These are phyloP conservation scores for Apodemus agrarius DNA, from an alignment of 2,797 vertebrate genomes.

Conservation along the genomic window DNA sequence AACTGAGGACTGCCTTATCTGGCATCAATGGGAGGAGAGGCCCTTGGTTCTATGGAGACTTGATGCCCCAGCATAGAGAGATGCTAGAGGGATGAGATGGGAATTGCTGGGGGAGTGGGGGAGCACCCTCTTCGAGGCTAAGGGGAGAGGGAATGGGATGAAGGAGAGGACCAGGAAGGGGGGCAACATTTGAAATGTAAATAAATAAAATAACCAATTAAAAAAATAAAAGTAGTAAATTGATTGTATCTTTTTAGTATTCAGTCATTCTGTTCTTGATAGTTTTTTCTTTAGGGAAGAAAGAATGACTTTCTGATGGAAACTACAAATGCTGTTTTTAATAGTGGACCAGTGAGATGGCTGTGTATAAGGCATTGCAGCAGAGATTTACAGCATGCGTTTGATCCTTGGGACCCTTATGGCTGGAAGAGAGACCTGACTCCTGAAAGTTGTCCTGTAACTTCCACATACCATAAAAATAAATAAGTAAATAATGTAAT, in stretches of 20 bases:
- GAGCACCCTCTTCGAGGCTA: not conserved
- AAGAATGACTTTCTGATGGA: not conserved
- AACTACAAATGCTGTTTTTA: not conserved
- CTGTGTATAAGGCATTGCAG: not conserved
- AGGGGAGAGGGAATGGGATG: not conserved
- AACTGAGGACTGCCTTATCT: not conserved
- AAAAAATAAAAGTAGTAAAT: not conserved
- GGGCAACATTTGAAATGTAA: not conserved
- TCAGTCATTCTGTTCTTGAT: not conserved
- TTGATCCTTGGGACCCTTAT: too few relatives aligned
- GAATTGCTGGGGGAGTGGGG: not conserved
- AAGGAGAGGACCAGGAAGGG: accelerated
- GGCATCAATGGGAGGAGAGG: too few relatives aligned
- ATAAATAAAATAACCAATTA: not conserved
- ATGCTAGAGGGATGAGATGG: not conserved
- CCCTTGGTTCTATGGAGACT: not conserved
- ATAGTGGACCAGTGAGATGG: too few relatives aligned
- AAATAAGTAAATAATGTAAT: not conserved
- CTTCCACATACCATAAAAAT: not conserved
- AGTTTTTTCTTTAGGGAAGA: not conserved
- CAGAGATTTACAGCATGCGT: not conserved
- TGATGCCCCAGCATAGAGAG: not conserved
- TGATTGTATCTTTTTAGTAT: conserved; percentile 29
- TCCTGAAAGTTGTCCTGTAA: not conserved
- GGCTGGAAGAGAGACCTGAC: not conserved